A percentile compares a stretch with the other conserved stretches of the same genome.
These are phyloP conservation scores for Hirtodrosophila histrioides DNA, from an alignment of 2,888 invertebrate genomes.

Conservation along the genomic window DNA sequence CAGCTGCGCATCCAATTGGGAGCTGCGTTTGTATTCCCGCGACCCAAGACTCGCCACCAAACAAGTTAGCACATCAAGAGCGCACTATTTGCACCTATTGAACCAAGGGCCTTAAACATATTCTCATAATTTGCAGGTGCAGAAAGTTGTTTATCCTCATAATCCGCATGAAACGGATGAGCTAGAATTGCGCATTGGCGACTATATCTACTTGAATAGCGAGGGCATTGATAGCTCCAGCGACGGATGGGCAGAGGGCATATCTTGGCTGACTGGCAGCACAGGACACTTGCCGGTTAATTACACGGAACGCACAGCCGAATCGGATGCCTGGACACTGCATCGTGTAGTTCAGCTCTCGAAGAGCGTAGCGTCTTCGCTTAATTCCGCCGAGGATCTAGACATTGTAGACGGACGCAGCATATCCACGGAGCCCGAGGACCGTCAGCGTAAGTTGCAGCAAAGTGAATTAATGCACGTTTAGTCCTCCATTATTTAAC, in stretches of 20 bases:
- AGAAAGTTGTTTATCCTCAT: constrained; percentile 92
- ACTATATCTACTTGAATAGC: constrained; percentile 92
- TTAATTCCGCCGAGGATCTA: constrained; percentile 82
- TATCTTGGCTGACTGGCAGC: constrained; percentile 86
- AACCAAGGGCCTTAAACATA: neutral
- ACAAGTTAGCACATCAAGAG: constrained; percentile 84
- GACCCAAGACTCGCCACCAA: constrained; percentile 91
- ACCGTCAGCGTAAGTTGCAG: constrained; percentile 75
- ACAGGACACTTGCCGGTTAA: constrained; percentile 92
- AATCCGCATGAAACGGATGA: constrained; percentile 92
- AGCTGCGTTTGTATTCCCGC: constrained; percentile 93
- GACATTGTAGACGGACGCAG: constrained; percentile 83
- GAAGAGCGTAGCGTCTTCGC: constrained; percentile 83
- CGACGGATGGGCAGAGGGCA: constrained; percentile 95
- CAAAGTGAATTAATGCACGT: constrained; percentile 58
- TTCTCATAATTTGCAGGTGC: constrained; percentile 85
- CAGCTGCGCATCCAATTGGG: constrained; percentile 90
- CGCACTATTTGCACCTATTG: constrained; percentile 2
- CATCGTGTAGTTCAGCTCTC: constrained; percentile 89
- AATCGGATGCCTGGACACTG: constrained; percentile 96
- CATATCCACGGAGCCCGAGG: constrained; percentile 80
- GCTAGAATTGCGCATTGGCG: constrained; percentile 92
- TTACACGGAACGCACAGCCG: constrained; percentile 92
- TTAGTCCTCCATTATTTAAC: neutral
- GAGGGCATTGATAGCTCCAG: constrained; percentile 89